Conservation (phyloP, 2,888 invertebrate genomes). For the Sinotaia quadrata region DNA sequence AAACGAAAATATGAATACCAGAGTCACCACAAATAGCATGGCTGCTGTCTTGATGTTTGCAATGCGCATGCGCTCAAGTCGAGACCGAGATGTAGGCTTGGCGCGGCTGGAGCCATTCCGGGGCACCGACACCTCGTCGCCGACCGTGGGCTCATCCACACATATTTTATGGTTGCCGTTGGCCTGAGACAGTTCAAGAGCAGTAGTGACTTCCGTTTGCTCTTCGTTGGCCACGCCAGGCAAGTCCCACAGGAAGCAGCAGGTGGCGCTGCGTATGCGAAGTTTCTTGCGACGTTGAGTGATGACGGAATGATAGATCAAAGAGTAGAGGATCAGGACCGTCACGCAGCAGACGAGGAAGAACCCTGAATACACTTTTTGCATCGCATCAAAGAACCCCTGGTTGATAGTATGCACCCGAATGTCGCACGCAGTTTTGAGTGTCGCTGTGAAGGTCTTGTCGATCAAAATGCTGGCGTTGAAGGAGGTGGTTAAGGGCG, state of each 20-base stretch:
- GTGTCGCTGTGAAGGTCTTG: not conserved
- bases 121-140: slow-evolving; percentile 10
- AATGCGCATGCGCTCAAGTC: slow-evolving; percentile 46
- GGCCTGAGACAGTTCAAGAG: slow-evolving; percentile 38
- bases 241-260: slow-evolving; percentile 40
- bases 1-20: slow-evolving; percentile 70
- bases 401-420: slow-evolving; percentile 27
- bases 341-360: slow-evolving; percentile 66
- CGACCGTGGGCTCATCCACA: slow-evolving; percentile 26
- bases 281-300: slow-evolving; percentile 43
- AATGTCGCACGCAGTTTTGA: slow-evolving; percentile 24
- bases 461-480: not conserved
- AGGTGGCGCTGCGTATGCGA: slow-evolving; percentile 39
- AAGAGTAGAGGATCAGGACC: slow-evolving; percentile 67
- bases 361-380: slow-evolving; percentile 62
- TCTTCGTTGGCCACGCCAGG: slow-evolving; percentile 35
- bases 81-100: slow-evolving; percentile 38
- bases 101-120: slow-evolving; percentile 34
- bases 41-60: slow-evolving; percentile 71
- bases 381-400: slow-evolving; percentile 53
- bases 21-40: slow-evolving; percentile 70
- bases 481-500: not conserved
- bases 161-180: slow-evolving; percentile 38
- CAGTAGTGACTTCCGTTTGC: slow-evolving; percentile 40
- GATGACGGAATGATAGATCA: slow-evolving; percentile 59